phyloP scores from a whole-genome alignment of 1,140 invertebrate genomes.

The Myzus persicae region DNA sequence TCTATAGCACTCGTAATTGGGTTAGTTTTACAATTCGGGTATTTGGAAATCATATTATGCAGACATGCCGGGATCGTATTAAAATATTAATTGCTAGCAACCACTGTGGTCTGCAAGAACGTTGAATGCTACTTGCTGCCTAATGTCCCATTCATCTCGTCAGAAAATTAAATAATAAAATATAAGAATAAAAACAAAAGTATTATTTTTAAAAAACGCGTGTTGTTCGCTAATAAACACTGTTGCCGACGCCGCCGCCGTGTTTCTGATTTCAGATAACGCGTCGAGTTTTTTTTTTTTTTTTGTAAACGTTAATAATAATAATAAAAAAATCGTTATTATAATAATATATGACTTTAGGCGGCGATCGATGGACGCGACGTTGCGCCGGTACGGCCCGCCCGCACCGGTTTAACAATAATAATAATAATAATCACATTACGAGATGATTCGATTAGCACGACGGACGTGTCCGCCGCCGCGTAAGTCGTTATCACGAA shows the following conservation, averaged over 20 bases:
- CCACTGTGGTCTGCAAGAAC: background rate
- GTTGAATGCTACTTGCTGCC: background rate
- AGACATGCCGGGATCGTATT: background rate
- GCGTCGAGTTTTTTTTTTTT: background rate
- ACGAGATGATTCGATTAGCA: constrained; percentile 26
- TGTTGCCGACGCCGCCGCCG: background rate
- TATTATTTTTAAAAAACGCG: background rate
- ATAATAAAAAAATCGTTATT: constrained; percentile 3
- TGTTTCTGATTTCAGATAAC: constrained; percentile 19
- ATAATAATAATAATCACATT: background rate
- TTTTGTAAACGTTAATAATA: background rate
- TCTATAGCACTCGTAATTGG: background rate
- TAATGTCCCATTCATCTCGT: background rate
- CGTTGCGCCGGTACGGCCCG: background rate
- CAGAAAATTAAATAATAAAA: background rate
- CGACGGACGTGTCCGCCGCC: background rate
- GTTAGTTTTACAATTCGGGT: background rate
- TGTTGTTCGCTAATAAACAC: constrained; percentile 23
- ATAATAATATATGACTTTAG: constrained; percentile 13
- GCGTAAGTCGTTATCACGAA: background rate
- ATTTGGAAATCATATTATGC: background rate
- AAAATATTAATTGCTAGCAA: background rate
- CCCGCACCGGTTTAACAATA: background rate
- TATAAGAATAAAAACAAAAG: background rate
- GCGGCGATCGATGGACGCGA: background rate